Percentiles rank a stretch among this genome's conserved stretches.
phyloP scores from a whole-genome alignment of 2,797 vertebrate species.

The Sternotherus odoratus region DNA sequence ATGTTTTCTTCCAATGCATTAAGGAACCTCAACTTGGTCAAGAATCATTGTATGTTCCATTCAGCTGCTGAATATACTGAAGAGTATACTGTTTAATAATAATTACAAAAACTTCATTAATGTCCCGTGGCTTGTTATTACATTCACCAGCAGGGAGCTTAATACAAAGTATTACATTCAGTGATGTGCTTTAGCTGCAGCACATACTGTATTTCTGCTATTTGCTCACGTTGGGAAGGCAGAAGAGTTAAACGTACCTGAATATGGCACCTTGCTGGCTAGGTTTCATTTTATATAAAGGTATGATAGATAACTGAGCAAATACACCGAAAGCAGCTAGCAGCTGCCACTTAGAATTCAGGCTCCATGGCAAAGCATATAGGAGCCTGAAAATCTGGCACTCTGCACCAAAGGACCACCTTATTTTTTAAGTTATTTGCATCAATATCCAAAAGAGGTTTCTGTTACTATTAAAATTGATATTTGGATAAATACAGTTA shows the following conservation, averaged over 20 bases:
- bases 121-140: not conserved
- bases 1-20: not conserved
- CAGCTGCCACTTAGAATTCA: not conserved
- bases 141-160: not conserved
- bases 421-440: not conserved
- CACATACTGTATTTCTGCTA: not conserved
- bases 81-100: not conserved
- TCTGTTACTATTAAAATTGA: too few species aligned
- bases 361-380: not conserved
- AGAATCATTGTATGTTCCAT: not conserved
- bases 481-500: too few species aligned
- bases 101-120: not conserved
- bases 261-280: not conserved
- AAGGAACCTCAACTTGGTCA: not conserved
- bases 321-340: not conserved
- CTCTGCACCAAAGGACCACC: accelerated
- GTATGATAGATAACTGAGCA: not conserved
- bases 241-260: not conserved
- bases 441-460: not conserved
- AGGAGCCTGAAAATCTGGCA: not conserved
- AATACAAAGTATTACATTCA: not conserved
- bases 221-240: not conserved
- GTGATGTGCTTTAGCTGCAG: not conserved
- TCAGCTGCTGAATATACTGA: not conserved
- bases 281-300: not conserved